Evolutionary conservation across 2,888 invertebrate genomes (phyloP).

Genomic region (Biston betularia): DNA sequence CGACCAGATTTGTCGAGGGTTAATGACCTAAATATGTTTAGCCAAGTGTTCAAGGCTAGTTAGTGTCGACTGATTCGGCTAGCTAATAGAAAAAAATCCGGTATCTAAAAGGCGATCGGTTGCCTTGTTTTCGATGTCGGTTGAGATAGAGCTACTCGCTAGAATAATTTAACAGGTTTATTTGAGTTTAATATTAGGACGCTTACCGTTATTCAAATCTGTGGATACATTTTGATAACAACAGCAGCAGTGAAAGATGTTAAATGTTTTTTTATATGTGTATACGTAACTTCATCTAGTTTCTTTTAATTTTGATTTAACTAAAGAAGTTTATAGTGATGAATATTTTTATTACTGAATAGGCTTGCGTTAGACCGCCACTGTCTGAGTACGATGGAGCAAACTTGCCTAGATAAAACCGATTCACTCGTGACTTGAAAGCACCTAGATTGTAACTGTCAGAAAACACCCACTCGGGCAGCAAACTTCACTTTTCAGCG

Average conservation of each 20-base stretch:
- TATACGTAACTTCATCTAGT: no score
- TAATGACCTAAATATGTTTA: conserved; percentile 84
- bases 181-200: conserved; percentile 57
- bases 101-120: conserved; percentile 67
- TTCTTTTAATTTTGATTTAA: no score
- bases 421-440: no score
- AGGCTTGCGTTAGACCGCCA: no score
- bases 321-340: no score
- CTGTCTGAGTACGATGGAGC: no score
- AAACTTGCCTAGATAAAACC: no score
- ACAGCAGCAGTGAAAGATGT: conserved; percentile 7
- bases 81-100: conserved; percentile 73
- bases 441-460: no score
- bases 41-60: conserved; percentile 82
- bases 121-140: conserved; percentile 62
- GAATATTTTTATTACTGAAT: no score
- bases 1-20: conserved; percentile 84
- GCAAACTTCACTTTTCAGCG: no score
- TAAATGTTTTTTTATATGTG: neutral
- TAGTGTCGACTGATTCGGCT: conserved; percentile 70
- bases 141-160: conserved; percentile 50
- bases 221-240: conserved; percentile 22
- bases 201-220: conserved; percentile 71
- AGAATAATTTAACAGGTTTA: conserved; percentile 57
- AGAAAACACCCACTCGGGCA: no score